Evolutionary conservation across 1,140 invertebrate species (phyloP).

Genomic region (Drosophila mayri): DNA sequence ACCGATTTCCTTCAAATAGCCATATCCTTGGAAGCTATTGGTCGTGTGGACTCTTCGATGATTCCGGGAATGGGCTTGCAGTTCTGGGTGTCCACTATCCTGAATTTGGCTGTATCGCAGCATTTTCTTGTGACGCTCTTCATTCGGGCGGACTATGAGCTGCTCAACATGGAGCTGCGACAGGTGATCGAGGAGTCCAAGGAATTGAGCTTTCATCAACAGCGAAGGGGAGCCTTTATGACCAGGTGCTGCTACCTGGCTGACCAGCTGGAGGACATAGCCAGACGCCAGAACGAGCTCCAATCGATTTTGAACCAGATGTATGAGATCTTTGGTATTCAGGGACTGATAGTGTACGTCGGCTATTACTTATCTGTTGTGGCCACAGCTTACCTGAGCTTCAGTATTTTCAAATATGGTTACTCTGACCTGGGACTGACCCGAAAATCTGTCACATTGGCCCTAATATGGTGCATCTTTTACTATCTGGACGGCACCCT

Average conservation of each 20-base stretch:
- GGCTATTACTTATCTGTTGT: slow-evolving; percentile 20
- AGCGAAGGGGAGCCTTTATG: slow-evolving; percentile 11
- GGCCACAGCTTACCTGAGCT: slow-evolving; percentile 6
- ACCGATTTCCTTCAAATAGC: slow-evolving; percentile 11
- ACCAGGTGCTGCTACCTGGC: slow-evolving; percentile 36
- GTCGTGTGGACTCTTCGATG: neutral
- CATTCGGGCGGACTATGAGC: slow-evolving; percentile 13
- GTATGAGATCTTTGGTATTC: neutral
- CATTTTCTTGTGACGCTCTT: slow-evolving; percentile 13
- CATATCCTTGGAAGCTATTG: neutral
- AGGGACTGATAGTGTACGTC: slow-evolving; percentile 12
- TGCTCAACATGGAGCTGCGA: slow-evolving; percentile 20
- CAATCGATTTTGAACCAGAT: neutral
- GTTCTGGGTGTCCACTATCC: neutral
- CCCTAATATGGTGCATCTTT: neutral
- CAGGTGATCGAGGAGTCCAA: slow-evolving; percentile 8
- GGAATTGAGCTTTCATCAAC: neutral
- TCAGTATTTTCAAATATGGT: slow-evolving; percentile 2
- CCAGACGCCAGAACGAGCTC: slow-evolving; percentile 7
- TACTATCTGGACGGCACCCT: slow-evolving; percentile 17
- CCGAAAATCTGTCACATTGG: neutral
- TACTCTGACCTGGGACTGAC: neutral
- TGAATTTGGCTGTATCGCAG: slow-evolving; percentile 20
- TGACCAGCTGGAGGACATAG: slow-evolving; percentile 27
- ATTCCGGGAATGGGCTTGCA: neutral